Conservation (phyloP, 1,140 invertebrate species). For the Coenobita brevimanus region DNA sequence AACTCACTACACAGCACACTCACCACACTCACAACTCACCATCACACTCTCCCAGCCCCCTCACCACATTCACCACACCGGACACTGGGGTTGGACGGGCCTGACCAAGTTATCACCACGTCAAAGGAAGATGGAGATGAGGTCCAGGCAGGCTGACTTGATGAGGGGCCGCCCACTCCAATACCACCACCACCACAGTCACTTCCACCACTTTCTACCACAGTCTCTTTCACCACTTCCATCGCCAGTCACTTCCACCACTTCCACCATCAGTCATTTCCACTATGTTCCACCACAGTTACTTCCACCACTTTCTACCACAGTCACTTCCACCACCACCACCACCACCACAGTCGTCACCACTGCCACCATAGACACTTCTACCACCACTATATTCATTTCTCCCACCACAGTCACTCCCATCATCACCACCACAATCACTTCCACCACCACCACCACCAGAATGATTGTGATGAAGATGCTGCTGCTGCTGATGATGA, state of each 20-base stretch:
- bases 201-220: not conserved
- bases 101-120: too few relatives aligned
- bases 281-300: too few relatives aligned
- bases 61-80: too few relatives aligned
- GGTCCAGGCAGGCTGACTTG: not conserved
- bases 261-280: not conserved
- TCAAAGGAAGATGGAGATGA: too few relatives aligned
- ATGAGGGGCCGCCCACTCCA: not conserved
- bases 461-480: not conserved
- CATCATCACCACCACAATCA: not conserved
- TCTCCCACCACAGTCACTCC: not conserved
- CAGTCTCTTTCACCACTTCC: not conserved
- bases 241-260: not conserved
- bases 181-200: not conserved
- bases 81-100: too few relatives aligned
- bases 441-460: conserved; percentile 4
- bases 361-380: not conserved
- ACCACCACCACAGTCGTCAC: not conserved
- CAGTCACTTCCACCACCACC: not conserved
- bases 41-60: too few relatives aligned
- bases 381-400: not conserved
- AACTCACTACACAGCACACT: too few relatives aligned
- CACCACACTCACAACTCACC: too few relatives aligned
- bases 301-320: not conserved
- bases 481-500: too few relatives aligned